Base-by-base conservation (phyloP, 2,888 invertebrate genomes). In the Alloscopus bannaensis region DNA sequence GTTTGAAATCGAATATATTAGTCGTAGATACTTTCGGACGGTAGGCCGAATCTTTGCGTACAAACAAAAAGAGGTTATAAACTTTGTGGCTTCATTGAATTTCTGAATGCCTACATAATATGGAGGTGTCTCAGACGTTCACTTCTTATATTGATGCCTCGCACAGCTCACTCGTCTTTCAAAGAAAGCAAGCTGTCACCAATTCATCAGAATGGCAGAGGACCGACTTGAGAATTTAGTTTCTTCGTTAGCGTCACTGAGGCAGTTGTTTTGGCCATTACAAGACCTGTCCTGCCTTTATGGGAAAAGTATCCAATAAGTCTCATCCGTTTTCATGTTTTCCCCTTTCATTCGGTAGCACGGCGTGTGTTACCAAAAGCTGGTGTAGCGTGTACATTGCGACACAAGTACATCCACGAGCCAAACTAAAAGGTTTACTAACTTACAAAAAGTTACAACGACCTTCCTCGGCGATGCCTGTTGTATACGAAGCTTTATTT, bases 181-280 rank as follows among this genome's bases (percentile, higher is more conserved):
- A 69, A 18, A 18, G 18, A 18, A 55, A 40, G 24, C 28, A 3
- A n/a, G 47, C 11, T 18, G 47, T 47, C 11, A 20, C n/a, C n/a
- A 20, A 36, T 36, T 6, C 8, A 36, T 8, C 36, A 36, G 8
- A 13, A 13, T 36, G 36, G 36, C 36, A 36, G 36, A 6, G 13
- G 36, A 36, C 8, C 6, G 36, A 59, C 36, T 29, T 26, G 26
- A 31, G 55, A 36, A 40, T 42, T 18, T 36, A 47, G 50, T 72
- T 62, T 62, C 62, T 72, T 52, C 52, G 71, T 62, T 62, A 57
- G 20, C 29, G 29, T 42, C 28, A 13, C 42, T 52, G 26, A 55
- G 28, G 20, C 65, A 65, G 57, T 65, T 57, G 57, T 73, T 65
- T 72, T 72, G 62, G 62, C 62, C 24, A 72, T 72, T 72, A 72